Evolutionary conservation across 2,113 vertebrate genomes (phyloP).

Genomic region (Ammodytes marinus): DNA sequence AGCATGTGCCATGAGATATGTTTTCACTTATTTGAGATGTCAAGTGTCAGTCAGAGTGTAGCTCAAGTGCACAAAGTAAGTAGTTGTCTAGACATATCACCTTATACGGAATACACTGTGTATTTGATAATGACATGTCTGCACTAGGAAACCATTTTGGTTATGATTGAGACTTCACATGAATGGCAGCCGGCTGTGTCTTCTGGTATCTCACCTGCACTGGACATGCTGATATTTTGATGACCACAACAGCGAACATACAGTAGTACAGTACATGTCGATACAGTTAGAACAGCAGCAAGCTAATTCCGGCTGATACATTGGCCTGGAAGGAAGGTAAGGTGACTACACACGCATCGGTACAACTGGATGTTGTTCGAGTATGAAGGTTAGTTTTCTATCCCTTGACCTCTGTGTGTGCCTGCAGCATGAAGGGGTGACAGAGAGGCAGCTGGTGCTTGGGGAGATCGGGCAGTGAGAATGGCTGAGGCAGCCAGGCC

Average conservation of each 20-base stretch:
- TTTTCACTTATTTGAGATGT: no score
- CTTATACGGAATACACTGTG: no score
- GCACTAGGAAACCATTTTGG: no score
- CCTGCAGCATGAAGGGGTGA: constrained; percentile 29
- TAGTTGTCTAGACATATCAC: no score
- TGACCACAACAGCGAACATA: no score
- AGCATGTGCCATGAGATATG: no score
- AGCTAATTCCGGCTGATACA: neutral
- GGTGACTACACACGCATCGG: neutral
- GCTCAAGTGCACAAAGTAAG: no score
- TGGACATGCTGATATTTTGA: no score
- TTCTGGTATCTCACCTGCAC: neutral
- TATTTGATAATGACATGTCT: no score
- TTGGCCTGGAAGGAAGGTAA: neutral
- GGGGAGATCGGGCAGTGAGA: constrained; percentile 39
- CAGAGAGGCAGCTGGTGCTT: constrained; percentile 43
- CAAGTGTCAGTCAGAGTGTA: no score
- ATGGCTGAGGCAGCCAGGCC: constrained; percentile 55
- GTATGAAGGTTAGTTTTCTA: neutral
- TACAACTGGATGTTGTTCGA: neutral
- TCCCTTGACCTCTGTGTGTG: constrained; percentile 5
- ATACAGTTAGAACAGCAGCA: neutral
- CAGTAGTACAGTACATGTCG: neutral
- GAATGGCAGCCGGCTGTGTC: no score
- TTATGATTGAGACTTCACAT: no score